Conservation (phyloP, 2,888 invertebrate genomes). For the Drosophila nr. fundita region DNA sequence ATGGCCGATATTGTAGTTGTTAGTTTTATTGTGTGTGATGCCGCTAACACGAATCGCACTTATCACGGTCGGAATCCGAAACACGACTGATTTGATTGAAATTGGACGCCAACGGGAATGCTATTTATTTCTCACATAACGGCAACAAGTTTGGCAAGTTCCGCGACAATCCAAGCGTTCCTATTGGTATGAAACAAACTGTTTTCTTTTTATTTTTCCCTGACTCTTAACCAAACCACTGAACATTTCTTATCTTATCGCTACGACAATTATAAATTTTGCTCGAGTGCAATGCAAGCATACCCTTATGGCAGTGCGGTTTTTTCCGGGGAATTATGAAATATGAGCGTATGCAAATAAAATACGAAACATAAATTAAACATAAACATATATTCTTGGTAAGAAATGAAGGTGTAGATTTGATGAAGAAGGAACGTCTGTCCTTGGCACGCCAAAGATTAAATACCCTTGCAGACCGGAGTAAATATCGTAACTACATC, state of each 20-base stretch:
- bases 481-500: not conserved
- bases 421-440: not conserved
- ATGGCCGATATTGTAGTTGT: slow-evolving; percentile 4
- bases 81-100: slow-evolving; percentile 60
- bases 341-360: not conserved
- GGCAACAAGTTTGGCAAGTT: slow-evolving; percentile 36
- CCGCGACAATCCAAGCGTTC: slow-evolving; percentile 33
- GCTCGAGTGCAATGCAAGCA: slow-evolving; percentile 41
- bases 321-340: slow-evolving; percentile 5
- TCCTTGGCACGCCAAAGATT: not conserved
- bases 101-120: slow-evolving; percentile 21
- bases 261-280: slow-evolving; percentile 52
- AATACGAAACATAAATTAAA: not conserved
- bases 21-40: slow-evolving; percentile 10
- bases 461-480: not conserved
- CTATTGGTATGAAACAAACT: slow-evolving; percentile 49
- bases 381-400: not conserved
- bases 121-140: slow-evolving; percentile 19
- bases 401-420: not conserved
- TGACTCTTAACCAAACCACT: slow-evolving; percentile 9
- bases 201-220: slow-evolving; percentile 13
- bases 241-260: slow-evolving; percentile 66
- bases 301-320: not conserved
- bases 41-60: slow-evolving; percentile 22
- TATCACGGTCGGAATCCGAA: slow-evolving; percentile 41